Conservation (phyloP, 2,113 vertebrate genomes). For the Delphinapterus leucas region DNA sequence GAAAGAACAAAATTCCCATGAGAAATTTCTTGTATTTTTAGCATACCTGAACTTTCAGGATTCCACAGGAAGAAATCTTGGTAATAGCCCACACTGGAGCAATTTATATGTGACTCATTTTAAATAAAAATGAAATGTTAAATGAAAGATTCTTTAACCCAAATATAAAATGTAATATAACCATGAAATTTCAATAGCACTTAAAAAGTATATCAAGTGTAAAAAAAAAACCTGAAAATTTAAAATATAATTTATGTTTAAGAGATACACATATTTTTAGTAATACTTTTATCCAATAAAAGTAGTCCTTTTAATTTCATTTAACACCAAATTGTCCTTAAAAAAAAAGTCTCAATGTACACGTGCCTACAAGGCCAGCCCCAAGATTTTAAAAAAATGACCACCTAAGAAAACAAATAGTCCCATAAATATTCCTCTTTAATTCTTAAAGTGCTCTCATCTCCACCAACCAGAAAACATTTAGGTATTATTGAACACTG, state of each 20-base stretch:
- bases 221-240: neutral
- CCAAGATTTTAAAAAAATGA: neutral
- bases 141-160: neutral
- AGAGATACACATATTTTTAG: neutral
- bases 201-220: neutral
- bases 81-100: neutral
- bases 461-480: neutral
- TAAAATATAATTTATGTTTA: neutral
- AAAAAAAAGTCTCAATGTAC: neutral
- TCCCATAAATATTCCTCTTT: neutral
- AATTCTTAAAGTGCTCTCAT: neutral
- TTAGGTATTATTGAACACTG: neutral
- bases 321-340: neutral
- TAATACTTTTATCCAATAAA: neutral
- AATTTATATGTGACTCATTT: neutral
- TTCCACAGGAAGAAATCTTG: neutral
- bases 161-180: neutral
- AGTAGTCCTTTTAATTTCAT: neutral
- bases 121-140: neutral
- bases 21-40: neutral
- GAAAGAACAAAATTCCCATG: neutral
- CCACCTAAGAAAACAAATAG: neutral
- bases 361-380: neutral
- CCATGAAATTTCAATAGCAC: neutral
- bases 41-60: neutral